Conservation (phyloP, 2,888 invertebrate species). For the Copidosoma aretas region DNA sequence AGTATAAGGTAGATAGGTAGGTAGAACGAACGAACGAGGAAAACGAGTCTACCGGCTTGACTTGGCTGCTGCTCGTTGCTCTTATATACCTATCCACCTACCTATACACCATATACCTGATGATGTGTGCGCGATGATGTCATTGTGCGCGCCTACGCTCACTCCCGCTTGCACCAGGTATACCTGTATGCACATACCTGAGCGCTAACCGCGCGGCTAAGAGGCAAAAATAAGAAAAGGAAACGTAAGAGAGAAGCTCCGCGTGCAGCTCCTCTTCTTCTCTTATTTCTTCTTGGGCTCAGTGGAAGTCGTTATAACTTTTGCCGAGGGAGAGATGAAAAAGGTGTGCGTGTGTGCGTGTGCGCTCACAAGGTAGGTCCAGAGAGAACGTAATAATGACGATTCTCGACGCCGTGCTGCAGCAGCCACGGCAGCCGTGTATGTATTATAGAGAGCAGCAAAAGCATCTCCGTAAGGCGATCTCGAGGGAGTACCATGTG, state of each 20-base stretch:
- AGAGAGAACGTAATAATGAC: neutral
- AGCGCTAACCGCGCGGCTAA: neutral
- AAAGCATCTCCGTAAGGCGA: too few species aligned
- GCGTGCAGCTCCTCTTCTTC: neutral
- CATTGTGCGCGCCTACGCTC: slow-evolving; percentile 52
- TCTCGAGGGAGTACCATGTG: neutral
- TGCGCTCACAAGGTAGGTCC: neutral
- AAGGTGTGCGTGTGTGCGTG: neutral
- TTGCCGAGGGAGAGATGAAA: neutral
- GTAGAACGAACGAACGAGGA: neutral
- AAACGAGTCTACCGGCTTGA: too few species aligned
- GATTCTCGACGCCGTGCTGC: neutral
- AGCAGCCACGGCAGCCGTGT: neutral
- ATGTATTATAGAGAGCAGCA: too few species aligned
- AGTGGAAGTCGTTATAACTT: slow-evolving; percentile 1
- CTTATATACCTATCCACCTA: too few species aligned
- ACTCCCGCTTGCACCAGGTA: slow-evolving; percentile 45
- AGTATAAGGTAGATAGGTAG: neutral
- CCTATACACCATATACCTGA: too few species aligned
- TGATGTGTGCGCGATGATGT: slow-evolving; percentile 7
- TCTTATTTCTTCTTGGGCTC: neutral
- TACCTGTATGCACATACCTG: slow-evolving; percentile 6
- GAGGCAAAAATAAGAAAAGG: too few species aligned
- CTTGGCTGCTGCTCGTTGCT: neutral
- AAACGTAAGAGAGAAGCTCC: neutral